phyloP scores from a whole-genome alignment of 2,888 invertebrate species.

The Machimus rusticus region DNA sequence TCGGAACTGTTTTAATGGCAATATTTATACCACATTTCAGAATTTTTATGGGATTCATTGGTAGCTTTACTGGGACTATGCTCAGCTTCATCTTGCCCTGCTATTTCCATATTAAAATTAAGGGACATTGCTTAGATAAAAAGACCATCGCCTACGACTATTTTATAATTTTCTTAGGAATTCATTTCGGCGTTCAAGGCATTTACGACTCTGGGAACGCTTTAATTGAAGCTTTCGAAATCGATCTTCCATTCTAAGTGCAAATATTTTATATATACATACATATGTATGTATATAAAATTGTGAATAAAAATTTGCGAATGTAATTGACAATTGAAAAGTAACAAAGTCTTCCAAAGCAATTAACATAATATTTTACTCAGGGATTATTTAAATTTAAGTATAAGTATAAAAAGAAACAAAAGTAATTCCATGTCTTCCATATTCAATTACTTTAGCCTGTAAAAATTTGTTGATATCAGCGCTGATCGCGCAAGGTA shows the following conservation, averaged over 20 bases:
- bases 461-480: not conserved
- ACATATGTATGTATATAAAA: no score
- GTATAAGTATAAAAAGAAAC: conserved; percentile 2
- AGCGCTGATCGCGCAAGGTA: not conserved
- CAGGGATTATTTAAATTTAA: not conserved
- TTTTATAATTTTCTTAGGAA: conserved; percentile 90
- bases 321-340: not conserved
- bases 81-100: conserved; percentile 99
- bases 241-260: no score
- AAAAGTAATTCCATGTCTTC: conserved; percentile 31
- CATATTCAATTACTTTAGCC: conserved; percentile 23
- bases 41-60: conserved; percentile 98
- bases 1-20: conserved; percentile 93
- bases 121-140: conserved; percentile 82
- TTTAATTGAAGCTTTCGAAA: no score
- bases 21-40: conserved; percentile 98
- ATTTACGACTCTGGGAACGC: conserved; percentile 89
- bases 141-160: conserved; percentile 85
- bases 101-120: conserved; percentile 95
- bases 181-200: conserved; percentile 90
- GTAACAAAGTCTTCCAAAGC: conserved; percentile 37
- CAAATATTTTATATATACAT: no score
- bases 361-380: conserved; percentile 10
- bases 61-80: conserved; percentile 99
- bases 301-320: not conserved